Conservation (phyloP, 2,113 vertebrate genomes). For the Cathartes aura region DNA sequence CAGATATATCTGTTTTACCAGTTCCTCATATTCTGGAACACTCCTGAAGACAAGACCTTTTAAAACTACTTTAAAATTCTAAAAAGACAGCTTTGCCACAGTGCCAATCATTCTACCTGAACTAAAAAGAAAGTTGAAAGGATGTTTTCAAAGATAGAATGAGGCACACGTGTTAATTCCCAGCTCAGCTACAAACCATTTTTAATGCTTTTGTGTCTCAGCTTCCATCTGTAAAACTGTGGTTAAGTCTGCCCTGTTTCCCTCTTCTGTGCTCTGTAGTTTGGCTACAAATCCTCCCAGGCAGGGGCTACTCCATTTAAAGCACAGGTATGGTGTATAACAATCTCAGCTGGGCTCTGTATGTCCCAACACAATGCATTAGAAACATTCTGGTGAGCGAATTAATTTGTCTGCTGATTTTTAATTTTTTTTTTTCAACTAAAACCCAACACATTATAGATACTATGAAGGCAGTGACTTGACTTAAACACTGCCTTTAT, state of each 20-base stretch:
- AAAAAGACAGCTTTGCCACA: background rate
- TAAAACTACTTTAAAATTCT: background rate
- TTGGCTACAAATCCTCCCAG: background rate
- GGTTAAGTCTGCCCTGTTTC: background rate
- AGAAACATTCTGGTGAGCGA: background rate
- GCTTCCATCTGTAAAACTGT: background rate
- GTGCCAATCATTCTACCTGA: background rate
- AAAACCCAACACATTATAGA: background rate
- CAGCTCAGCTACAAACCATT: background rate
- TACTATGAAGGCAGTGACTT: background rate
- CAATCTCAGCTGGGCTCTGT: background rate
- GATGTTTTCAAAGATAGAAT: background rate
- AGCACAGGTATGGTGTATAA: rapidly evolving
- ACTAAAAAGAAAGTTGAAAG: background rate
- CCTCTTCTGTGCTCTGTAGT: background rate
- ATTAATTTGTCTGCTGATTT: background rate
- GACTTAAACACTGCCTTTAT: background rate
- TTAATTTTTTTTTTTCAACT: background rate
- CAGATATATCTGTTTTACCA: background rate
- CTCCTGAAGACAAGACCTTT: background rate
- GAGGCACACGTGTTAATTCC: background rate
- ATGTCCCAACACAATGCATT: background rate
- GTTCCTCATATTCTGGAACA: background rate
- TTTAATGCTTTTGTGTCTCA: background rate
- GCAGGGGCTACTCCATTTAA: background rate